Evolutionary conservation across 2,113 vertebrate genomes (phyloP).

Genomic region (Myanophis thanlyinensis): DNA sequence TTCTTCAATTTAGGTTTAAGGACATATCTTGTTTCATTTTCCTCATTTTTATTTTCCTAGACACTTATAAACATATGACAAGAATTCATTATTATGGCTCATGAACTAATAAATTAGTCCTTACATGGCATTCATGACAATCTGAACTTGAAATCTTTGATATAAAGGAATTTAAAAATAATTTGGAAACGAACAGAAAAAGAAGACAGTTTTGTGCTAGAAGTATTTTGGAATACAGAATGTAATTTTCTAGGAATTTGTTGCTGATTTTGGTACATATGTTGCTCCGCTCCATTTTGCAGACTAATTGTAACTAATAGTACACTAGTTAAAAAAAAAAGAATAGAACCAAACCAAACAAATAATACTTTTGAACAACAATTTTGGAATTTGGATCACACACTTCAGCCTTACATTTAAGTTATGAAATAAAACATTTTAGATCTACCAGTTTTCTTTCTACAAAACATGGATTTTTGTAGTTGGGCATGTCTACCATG

Average conservation of each 20-base stretch:
- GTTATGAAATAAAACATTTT: neutral
- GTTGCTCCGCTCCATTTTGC: neutral
- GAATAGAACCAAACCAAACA: neutral
- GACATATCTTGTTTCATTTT: neutral
- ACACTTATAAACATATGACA: neutral
- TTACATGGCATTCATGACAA: neutral
- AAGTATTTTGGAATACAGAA: neutral
- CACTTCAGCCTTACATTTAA: neutral
- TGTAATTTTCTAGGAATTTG: neutral
- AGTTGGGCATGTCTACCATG: neutral
- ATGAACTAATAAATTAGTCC: neutral
- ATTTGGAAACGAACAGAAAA: neutral
- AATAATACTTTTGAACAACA: neutral
- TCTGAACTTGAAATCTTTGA: neutral
- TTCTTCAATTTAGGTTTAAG: neutral
- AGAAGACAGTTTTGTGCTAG: neutral
- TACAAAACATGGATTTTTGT: neutral
- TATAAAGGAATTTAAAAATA: neutral
- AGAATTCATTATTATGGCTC: neutral
- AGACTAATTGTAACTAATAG: neutral
- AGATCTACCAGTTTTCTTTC: neutral
- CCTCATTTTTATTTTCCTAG: neutral
- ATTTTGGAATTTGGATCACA: neutral
- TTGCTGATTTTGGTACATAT: neutral
- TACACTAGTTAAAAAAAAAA: neutral